These are phyloP conservation scores for Stegodyphus dumicola DNA, from an alignment of 1,140 invertebrate genomes.

Conservation along the genomic window DNA sequence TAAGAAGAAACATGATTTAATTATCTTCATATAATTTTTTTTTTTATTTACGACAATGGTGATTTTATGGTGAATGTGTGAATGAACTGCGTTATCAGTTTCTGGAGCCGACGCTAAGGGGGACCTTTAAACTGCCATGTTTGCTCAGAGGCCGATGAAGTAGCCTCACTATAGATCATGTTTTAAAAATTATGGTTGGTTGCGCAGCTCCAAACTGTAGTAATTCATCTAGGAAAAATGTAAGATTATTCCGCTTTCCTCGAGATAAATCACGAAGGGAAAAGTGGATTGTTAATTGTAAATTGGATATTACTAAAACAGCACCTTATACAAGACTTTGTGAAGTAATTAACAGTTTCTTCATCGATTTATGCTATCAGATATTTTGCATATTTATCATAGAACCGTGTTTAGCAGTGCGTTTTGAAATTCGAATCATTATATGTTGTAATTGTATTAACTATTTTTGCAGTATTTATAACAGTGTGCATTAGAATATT, in stretches of 20 bases:
- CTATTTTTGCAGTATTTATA: too few species aligned
- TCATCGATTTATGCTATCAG: too few species aligned
- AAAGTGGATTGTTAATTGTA: slow-evolving; percentile 28
- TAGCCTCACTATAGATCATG: not conserved
- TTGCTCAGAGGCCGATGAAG: not conserved
- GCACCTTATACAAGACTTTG: slow-evolving; percentile 25
- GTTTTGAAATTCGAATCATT: too few species aligned
- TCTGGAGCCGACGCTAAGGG: too few species aligned
- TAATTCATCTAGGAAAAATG: slow-evolving; percentile 34
- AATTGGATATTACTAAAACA: slow-evolving; percentile 8
- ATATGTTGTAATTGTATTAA: too few species aligned
- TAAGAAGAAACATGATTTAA: slow-evolving; percentile 13
- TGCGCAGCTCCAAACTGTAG: slow-evolving; percentile 22
- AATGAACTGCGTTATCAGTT: too few species aligned
- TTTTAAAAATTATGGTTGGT: slow-evolving; percentile 26
- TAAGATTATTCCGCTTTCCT: slow-evolving; percentile 34
- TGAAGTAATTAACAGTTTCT: slow-evolving; percentile 2
- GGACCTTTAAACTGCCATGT: not conserved
- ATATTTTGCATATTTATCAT: too few species aligned
- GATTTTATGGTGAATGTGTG: not conserved
- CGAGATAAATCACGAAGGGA: slow-evolving; percentile 27
- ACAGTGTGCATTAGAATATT: too few species aligned
- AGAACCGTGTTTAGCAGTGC: too few species aligned
- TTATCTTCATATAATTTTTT: not conserved
- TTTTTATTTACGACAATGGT: not conserved